Base-by-base conservation (phyloP, 2,888 invertebrate genomes). In the Macropis europaea region DNA sequence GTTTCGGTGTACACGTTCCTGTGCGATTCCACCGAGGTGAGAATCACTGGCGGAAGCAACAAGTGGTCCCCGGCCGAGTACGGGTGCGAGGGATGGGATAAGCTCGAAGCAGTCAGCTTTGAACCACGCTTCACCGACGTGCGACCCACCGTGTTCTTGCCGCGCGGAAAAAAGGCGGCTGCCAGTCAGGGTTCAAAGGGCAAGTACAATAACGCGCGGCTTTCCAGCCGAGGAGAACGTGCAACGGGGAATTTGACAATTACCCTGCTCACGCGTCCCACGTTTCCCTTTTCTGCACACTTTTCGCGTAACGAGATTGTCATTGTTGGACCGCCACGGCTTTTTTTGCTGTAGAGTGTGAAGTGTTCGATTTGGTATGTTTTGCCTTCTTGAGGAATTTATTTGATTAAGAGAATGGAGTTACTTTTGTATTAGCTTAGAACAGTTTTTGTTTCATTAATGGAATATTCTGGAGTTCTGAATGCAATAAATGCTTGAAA, bases 21-120 rank as follows among this genome's bases (percentile, higher is more conserved):
- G n/a, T n/a, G n/a, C n/a, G n/a, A n/a, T n/a, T n/a, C n/a, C n/a
- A n/a, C n/a, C 7, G n/a, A 57, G 9, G 40, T 63, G 76, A 76
- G 77, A 52, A 54, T 53, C 77, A 63, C 60, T 69, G 62, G 34
- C 32, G 3, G 34, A 34, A 72, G 77, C 77, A 77, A 77, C 77
- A 78, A 78, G 77, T 78, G 76, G 72, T 50, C 48, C 34, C 15
- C 40, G 28, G 36, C 15, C 40, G 28, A 38, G 48, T 38, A n/a
- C n/a, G n/a, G n/a, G 19, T 19, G 13, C 60, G 38, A 50, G 59
- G 77, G 74, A 66, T 73, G 76, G 42, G 68, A 53, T 59, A 56
- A 66, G 73, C 54, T 36, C 38, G 38, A n/a, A n/a, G n/a, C 38
- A 61, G 43, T 42, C 38, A 24, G 56, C 68, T 72, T 68, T 62